Evolutionary conservation across 2,888 invertebrate species (phyloP).

Genomic region (Diaphora mendica): DNA sequence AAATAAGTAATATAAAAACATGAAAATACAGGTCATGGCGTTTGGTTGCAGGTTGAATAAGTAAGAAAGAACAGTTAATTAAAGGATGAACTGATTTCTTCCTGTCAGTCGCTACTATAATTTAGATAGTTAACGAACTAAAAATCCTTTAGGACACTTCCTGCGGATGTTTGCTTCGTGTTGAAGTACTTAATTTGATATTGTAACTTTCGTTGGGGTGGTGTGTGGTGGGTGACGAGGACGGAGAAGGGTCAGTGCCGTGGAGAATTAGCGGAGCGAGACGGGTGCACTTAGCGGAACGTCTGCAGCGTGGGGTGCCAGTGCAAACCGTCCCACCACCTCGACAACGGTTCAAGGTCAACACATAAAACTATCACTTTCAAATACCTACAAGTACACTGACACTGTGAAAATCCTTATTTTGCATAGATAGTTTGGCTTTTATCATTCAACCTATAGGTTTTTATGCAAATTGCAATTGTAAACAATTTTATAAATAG

Average conservation of each 20-base stretch:
- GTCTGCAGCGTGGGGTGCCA: constrained; percentile 63
- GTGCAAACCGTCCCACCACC: constrained; percentile 59
- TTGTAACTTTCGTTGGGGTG: constrained; percentile 39
- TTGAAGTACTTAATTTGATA: constrained; percentile 27
- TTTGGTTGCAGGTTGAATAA: background rate
- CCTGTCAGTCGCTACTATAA: background rate
- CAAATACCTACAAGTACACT: constrained; percentile 1
- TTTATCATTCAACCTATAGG: background rate
- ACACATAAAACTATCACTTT: constrained; percentile 28
- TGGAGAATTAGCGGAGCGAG: constrained; percentile 65
- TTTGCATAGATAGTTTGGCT: background rate
- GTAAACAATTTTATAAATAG: constrained; percentile 3
- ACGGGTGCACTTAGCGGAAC: constrained; percentile 69
- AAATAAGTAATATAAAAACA: no score
- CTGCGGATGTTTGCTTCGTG: constrained; percentile 39
- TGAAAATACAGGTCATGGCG: background rate
- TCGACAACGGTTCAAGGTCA: constrained; percentile 51
- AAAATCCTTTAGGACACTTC: constrained; percentile 52
- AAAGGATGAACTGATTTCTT: background rate
- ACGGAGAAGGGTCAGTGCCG: constrained; percentile 63
- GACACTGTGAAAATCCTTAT: background rate
- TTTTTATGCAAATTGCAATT: background rate
- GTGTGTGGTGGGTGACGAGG: constrained; percentile 35
- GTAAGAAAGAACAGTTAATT: background rate
- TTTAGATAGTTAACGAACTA: constrained; percentile 52